Percentiles rank a stretch among this genome's conserved stretches.
phyloP scores from a whole-genome alignment of 2,797 vertebrate genomes.

The Sebastes dallii region DNA sequence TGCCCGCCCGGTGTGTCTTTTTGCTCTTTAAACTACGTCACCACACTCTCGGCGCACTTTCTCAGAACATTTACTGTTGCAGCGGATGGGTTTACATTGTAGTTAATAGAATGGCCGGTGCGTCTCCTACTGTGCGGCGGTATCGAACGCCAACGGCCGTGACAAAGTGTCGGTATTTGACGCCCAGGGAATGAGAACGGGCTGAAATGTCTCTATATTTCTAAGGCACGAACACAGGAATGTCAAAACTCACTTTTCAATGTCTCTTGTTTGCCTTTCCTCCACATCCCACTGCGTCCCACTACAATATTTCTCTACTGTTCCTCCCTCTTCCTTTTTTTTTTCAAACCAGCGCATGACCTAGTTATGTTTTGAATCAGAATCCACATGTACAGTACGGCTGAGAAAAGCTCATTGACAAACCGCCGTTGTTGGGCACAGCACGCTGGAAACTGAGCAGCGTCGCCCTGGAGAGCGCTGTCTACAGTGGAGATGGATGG shows the following conservation, averaged over 20 bases:
- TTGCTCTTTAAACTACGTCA: too few species aligned
- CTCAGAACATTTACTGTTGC: too few species aligned
- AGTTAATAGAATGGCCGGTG: too few species aligned
- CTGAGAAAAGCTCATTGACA: slow-evolving; percentile 48
- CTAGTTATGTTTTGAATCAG: slow-evolving; percentile 67
- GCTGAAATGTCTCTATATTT: too few species aligned
- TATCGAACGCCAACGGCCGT: too few species aligned
- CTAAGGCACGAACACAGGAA: not conserved
- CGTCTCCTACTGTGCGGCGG: too few species aligned
- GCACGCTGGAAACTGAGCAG: slow-evolving; percentile 51
- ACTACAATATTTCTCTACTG: slow-evolving; percentile 20
- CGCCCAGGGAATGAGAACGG: too few species aligned
- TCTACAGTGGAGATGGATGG: slow-evolving; percentile 65
- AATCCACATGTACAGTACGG: slow-evolving; percentile 57
- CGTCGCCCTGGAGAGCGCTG: slow-evolving; percentile 40
- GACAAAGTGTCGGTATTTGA: too few species aligned
- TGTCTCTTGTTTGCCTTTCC: slow-evolving; percentile 24
- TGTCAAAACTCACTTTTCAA: slow-evolving; percentile 35
- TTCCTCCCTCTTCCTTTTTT: slow-evolving; percentile 19
- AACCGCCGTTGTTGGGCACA: slow-evolving; percentile 41
- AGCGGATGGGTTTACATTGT: too few species aligned
- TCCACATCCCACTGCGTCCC: slow-evolving; percentile 15
- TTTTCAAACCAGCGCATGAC: slow-evolving; percentile 45
- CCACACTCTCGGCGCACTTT: too few species aligned
- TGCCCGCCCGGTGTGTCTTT: too few species aligned